A percentile compares a stretch with the other conserved stretches of the same genome.
These are phyloP conservation scores for Hydrotaea diabolus DNA, from an alignment of 2,888 invertebrate species.

Conservation along the genomic window DNA sequence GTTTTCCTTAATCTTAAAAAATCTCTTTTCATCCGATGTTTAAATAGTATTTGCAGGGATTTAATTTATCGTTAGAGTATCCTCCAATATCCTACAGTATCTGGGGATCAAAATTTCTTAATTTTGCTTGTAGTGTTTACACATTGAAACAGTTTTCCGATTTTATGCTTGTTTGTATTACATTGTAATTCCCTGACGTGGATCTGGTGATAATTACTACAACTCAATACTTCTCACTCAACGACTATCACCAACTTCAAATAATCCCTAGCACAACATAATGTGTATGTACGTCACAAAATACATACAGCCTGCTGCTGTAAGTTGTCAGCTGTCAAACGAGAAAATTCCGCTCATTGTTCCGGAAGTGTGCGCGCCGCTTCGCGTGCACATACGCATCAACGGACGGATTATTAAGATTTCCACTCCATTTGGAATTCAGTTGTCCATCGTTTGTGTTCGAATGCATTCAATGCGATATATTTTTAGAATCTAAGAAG, in stretches of 20 bases:
- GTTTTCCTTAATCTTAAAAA: too few relatives aligned
- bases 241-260: not conserved
- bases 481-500: slow-evolving; percentile 32
- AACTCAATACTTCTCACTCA: not conserved
- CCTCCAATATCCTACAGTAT: too few relatives aligned
- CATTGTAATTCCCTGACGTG: not conserved
- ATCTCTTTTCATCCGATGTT: too few relatives aligned
- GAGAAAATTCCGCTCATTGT: not conserved
- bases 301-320: not conserved
- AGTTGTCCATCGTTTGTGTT: not conserved
- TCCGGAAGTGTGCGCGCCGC: slow-evolving; percentile 13
- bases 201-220: not conserved
- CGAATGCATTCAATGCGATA: not conserved
- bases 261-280: not conserved
- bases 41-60: too few relatives aligned
- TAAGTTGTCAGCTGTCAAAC: slow-evolving; percentile 33
- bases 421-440: not conserved
- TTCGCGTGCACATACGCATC: not conserved
- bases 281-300: not conserved
- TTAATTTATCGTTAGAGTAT: too few relatives aligned
- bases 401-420: slow-evolving; percentile 18
- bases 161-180: too few relatives aligned
- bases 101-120: too few relatives aligned
- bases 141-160: too few relatives aligned
- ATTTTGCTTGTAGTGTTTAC: too few relatives aligned